Base-by-base conservation (phyloP, 1,140 invertebrate genomes). In the Pogonus chalceus region DNA sequence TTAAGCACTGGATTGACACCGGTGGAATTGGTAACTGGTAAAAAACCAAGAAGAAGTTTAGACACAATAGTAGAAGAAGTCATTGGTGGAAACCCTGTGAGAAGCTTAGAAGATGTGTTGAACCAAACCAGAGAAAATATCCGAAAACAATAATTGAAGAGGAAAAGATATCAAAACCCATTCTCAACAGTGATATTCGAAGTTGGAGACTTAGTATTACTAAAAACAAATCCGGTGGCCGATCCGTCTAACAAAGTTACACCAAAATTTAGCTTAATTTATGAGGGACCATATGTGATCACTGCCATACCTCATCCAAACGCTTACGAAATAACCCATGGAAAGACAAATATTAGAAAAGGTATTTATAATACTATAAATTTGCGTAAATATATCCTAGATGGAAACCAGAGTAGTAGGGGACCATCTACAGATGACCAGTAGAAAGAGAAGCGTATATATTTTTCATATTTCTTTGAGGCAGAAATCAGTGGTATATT, bases 1-100 rank as follows among this genome's bases (percentile, higher is more conserved):
- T 47, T 55, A n/a, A 63, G 58, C 10, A 72, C 65, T 0, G 60
- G 63, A 0, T 67, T 52, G 43, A 61, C 61, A 0, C 71, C 72
- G 0, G 62, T 49, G 43, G 62, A 69, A 62, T 39, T 66, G 23
- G 59, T 62, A 0, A 57, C 63, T 10, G 61, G 64, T 2, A 61
- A 67, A 43, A 51, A 47, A 1, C 66, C 65, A 24, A 56, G 50
- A 14, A 67, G 66, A 53, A 62, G 56, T 52, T 57, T 65, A 1
- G 56, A 59, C 14, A 23, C 65, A 1, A 66, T 59, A 52, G 55
- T 57, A 2, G 7, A 67, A 21, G 59, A 54, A 22, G 59, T 52
- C 20, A 59, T 62, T 1, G 61, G 50, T 7, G 52, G 62, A 0
- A 31, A 49, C 9, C 21, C 59, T 0, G 49, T 54, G 12, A 23